phyloP scores from a whole-genome alignment of 2,113 vertebrate species.

The Emberiza fucata region DNA sequence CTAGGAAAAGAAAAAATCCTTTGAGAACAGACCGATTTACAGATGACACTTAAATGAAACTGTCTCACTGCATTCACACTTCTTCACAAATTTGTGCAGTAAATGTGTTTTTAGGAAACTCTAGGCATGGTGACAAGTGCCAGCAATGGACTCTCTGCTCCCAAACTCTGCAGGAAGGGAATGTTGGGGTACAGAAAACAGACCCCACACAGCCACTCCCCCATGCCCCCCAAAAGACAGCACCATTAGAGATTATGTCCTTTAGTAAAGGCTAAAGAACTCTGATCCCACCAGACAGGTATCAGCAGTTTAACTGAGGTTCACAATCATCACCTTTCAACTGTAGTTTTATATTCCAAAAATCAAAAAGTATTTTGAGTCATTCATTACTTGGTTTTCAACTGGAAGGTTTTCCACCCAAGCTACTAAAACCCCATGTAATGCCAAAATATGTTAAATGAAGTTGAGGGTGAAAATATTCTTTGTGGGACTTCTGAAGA shows the following conservation, averaged over 20 bases:
- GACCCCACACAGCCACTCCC: background rate
- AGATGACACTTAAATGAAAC: background rate
- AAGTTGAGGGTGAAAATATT: background rate
- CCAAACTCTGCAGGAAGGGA: background rate
- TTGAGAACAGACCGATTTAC: constrained; percentile 29
- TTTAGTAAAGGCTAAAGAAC: background rate
- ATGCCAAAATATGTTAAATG: background rate
- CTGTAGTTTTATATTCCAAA: background rate
- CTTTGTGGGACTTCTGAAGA: background rate
- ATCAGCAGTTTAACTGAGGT: background rate
- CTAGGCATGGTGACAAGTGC: background rate
- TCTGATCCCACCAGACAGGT: background rate
- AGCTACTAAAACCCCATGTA: background rate
- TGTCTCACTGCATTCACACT: background rate
- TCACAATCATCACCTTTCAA: background rate
- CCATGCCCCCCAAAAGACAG: fast-evolving
- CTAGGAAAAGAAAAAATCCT: constrained; percentile 72
- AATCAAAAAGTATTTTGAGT: too few relatives aligned
- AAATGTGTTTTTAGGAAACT: background rate
- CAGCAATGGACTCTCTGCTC: background rate
- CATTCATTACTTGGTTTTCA: background rate
- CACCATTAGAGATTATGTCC: background rate
- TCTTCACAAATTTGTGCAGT: background rate
- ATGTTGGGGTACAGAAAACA: background rate
- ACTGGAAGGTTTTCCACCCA: background rate